Percentiles rank a stretch among this genome's conserved stretches.
Conservation (phyloP, 2,888 invertebrate genomes). For the Patella ulyssiponensis region DNA sequence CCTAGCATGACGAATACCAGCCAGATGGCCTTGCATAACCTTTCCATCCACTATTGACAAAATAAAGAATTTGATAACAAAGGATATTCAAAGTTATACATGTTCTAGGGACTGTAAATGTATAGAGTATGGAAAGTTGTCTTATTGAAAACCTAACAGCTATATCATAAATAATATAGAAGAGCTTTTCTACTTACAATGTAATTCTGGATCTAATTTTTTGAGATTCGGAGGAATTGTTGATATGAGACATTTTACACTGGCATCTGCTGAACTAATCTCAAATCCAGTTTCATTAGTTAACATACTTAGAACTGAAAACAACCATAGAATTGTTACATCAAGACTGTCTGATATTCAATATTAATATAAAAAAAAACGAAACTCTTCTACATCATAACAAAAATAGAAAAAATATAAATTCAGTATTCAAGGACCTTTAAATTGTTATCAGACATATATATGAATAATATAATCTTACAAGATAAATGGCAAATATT, state of each 20-base stretch:
- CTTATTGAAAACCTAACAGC: no score
- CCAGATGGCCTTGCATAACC: slow-evolving; percentile 89
- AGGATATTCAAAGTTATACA: no score
- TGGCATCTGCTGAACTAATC: slow-evolving; percentile 86
- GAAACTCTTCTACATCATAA: no score
- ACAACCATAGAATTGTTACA: slow-evolving; percentile 20
- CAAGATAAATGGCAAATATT: no score
- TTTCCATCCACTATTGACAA: slow-evolving; percentile 76
- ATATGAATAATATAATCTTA: no score
- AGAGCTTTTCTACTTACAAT: slow-evolving; percentile 72
- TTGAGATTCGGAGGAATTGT: slow-evolving; percentile 94
- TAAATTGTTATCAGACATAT: no score
- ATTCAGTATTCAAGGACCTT: no score
- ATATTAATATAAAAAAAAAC: no score
- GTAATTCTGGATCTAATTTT: slow-evolving; percentile 90
- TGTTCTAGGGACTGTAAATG: background rate
- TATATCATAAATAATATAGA: no score
- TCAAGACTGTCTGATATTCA: background rate
- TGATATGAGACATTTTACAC: slow-evolving; percentile 91
- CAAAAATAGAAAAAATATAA: no score
- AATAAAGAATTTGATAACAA: background rate
- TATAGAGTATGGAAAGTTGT: background rate
- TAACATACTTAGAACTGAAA: slow-evolving; percentile 73
- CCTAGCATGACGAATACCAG: slow-evolving; percentile 93
- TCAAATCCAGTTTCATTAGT: slow-evolving; percentile 88